These are phyloP conservation scores for Himalopsyche phryganea DNA, from an alignment of 1,140 invertebrate species.

Conservation along the genomic window DNA sequence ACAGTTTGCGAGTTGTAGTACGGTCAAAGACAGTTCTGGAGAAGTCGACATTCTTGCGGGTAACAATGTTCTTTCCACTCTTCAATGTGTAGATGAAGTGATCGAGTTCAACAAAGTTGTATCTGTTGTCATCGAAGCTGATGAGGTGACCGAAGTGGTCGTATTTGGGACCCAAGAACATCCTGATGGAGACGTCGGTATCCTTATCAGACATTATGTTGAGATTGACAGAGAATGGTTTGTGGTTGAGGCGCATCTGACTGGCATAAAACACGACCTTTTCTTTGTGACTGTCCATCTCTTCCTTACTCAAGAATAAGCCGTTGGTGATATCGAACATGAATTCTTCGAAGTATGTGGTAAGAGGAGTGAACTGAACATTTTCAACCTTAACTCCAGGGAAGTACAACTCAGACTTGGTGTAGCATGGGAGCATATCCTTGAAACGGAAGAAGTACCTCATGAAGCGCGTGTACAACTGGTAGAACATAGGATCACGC, in stretches of 20 bases:
- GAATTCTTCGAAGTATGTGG: conserved; percentile 70
- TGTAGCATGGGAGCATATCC: conserved; percentile 56
- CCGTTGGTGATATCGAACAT: conserved; percentile 66
- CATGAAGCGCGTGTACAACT: conserved; percentile 55
- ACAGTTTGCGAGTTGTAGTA: conserved; percentile 48
- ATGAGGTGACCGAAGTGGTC: conserved; percentile 52
- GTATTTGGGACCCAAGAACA: conserved; percentile 45
- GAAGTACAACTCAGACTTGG: conserved; percentile 56
- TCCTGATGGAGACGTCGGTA: conserved; percentile 21
- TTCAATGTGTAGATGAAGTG: conserved; percentile 63
- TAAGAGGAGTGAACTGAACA: conserved; percentile 59
- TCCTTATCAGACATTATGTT: conserved; percentile 26
- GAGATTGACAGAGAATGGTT: conserved; percentile 33
- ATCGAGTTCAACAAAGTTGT: conserved; percentile 64
- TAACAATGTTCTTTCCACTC: conserved; percentile 62
- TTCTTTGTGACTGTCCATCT: conserved; percentile 39
- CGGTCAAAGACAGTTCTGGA: conserved; percentile 49
- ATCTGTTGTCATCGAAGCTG: conserved; percentile 56
- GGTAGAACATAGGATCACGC: conserved; percentile 66
- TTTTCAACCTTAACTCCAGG: conserved; percentile 61
- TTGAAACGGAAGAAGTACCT: conserved; percentile 51
- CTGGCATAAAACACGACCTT: conserved; percentile 44
- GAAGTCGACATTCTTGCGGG: conserved; percentile 48
- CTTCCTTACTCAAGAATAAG: conserved; percentile 45
- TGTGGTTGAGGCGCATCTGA: conserved; percentile 42